Percentiles rank a stretch among this genome's conserved stretches.
These are phyloP conservation scores for Cassiopea xamachana DNA, from an alignment of 30 jellyfish, hydroid and myxozoan genomes.

Conservation along the genomic window DNA sequence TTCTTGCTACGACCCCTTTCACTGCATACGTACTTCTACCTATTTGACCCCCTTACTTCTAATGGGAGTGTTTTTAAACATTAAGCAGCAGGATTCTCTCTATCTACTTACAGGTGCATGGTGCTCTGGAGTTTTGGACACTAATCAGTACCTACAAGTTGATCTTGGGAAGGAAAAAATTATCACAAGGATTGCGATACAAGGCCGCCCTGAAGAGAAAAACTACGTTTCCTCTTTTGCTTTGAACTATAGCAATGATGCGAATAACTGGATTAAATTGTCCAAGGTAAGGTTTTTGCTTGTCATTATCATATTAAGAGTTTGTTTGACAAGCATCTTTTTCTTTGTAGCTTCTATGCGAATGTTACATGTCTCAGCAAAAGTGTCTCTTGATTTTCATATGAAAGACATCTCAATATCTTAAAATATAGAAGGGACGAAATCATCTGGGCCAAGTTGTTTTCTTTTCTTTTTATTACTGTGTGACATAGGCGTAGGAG, in stretches of 20 bases:
- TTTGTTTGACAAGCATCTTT: neutral
- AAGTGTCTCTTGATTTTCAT: too few relatives aligned
- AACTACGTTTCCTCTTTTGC: slow-evolving; percentile 50
- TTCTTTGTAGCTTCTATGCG: too few relatives aligned
- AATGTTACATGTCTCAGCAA: too few relatives aligned
- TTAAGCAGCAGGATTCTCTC: neutral
- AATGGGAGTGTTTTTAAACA: neutral
- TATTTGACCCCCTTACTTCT: too few relatives aligned
- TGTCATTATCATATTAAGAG: neutral
- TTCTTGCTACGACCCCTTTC: too few relatives aligned
- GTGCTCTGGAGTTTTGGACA: slow-evolving; percentile 65
- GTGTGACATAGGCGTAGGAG: too few relatives aligned
- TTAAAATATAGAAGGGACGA: too few relatives aligned
- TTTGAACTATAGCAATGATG: slow-evolving; percentile 49
- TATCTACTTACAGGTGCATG: slow-evolving; percentile 54
- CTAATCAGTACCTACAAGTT: slow-evolving; percentile 48
- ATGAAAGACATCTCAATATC: too few relatives aligned
- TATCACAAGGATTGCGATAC: slow-evolving; percentile 66
- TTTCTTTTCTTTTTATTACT: too few relatives aligned
- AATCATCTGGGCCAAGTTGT: too few relatives aligned
- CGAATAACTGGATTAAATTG: slow-evolving; percentile 8
- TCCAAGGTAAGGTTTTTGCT: slow-evolving; percentile 21
- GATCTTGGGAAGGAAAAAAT: slow-evolving; percentile 48
- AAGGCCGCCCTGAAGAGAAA: slow-evolving; percentile 64
- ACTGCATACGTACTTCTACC: too few relatives aligned